Evolutionary conservation across 2,113 vertebrate species (phyloP).

Genomic region (Chaetura pelagica): DNA sequence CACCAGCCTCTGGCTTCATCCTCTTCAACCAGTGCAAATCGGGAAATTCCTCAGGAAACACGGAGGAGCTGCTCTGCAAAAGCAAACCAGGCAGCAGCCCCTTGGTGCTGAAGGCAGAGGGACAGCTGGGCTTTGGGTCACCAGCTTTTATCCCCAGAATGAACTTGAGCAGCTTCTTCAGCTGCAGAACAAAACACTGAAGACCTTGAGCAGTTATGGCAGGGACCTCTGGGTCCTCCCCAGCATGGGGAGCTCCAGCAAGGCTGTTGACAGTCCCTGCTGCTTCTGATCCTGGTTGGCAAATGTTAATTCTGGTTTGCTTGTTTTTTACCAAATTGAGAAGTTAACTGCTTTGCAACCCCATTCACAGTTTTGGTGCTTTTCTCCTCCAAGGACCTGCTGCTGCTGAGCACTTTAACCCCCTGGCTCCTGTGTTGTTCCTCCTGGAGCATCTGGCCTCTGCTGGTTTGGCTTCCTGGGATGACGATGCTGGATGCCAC

Average conservation of each 20-base stretch:
- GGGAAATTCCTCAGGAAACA: neutral
- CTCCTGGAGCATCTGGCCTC: neutral
- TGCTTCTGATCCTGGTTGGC: neutral
- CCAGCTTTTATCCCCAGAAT: neutral
- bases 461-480: neutral
- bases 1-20: neutral
- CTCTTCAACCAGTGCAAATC: neutral
- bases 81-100: neutral
- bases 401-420: neutral
- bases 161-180: neutral
- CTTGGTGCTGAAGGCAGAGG: neutral
- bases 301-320: slow-evolving; percentile 6
- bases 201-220: neutral
- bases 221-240: neutral
- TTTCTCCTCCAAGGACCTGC: neutral
- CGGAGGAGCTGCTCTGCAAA: fast-evolving
- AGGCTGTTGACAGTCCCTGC: neutral
- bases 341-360: slow-evolving; percentile 16
- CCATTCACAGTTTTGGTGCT: neutral
- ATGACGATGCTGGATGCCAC: neutral
- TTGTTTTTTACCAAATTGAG: neutral
- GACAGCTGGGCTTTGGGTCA: neutral
- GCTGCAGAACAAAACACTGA: neutral
- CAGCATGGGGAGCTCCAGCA: fast-evolving
- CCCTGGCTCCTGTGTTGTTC: fast-evolving